Evolutionary conservation across 2,888 invertebrate genomes (phyloP), one percentile per base, ranked within the genome.

Genomic region (Ptychoptera contaminata): DNA sequence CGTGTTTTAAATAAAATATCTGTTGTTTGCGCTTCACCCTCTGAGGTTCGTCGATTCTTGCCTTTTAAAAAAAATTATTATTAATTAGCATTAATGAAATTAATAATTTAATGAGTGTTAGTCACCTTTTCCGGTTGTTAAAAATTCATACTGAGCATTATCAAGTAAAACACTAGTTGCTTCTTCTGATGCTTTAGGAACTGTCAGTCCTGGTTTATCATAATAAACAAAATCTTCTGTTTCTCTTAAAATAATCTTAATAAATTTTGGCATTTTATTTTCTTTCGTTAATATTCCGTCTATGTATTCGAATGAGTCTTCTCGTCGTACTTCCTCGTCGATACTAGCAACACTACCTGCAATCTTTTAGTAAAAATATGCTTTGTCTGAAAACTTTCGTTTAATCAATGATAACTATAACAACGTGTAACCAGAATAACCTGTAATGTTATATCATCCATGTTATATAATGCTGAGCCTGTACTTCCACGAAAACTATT

Each of bases 1-100:
- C 81, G 68, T 0, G 76, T 70, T 59, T 84, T 85, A 10, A 67
- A 68, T 7, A 81, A 64, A 29, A 68, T 60, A 37, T 66, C 67
- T 31, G 68, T 62, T 0, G 84, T 85, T 63, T 86, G 85, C 0
- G 79, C 75, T 59, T 81, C 82, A 8, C 77, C 72, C n/a, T 70
- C 62, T 0, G 76, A 65, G 52, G 74, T 71, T 58, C 81, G 80
- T 8, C 81, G 67, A 51, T 77, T 75, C 39, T 76, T 71, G 0
- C 80, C 82, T 53, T 7, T 11, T 32, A 32, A 7, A 14, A 12
- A 12, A 12, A 12, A 12, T 8, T 12, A 12, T 5, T 8, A 36
- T 3, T 12, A 12, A 12, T n/a, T n/a, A n/a, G n/a, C n/a, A 36
- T 12, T 36, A 36, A 5, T 5, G 5, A 14, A 36, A 14, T 12